phyloP scores from a whole-genome alignment of 2,888 invertebrate genomes.

The Polydesmus complanatus region DNA sequence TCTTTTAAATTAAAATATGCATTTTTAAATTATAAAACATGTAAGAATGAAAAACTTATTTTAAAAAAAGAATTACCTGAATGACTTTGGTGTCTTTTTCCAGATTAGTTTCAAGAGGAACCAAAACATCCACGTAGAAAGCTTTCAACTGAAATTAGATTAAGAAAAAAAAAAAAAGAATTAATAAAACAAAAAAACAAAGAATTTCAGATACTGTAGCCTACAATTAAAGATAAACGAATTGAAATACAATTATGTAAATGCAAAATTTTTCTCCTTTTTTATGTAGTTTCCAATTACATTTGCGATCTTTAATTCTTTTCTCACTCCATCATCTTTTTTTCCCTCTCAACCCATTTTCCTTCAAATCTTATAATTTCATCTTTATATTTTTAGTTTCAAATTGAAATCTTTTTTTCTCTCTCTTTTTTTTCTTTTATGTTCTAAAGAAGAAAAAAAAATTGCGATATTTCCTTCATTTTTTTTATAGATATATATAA shows the following conservation, averaged over 20 bases:
- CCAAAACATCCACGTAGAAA: conserved; percentile 82
- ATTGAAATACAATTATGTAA: too few relatives aligned
- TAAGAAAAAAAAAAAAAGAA: neutral
- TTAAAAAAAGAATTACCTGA: conserved; percentile 43
- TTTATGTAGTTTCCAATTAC: neutral
- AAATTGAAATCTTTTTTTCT: neutral
- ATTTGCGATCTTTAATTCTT: neutral
- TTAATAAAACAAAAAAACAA: neutral
- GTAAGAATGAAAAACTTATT: neutral
- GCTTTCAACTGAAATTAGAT: conserved; percentile 63
- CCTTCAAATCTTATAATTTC: too few relatives aligned
- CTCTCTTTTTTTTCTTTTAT: neutral
- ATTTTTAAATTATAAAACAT: too few relatives aligned
- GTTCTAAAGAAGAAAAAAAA: too few relatives aligned
- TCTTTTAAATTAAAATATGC: too few relatives aligned
- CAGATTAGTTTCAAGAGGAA: conserved; percentile 82
- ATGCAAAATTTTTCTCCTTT: too few relatives aligned
- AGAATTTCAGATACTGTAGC: too few relatives aligned
- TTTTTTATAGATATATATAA: too few relatives aligned
- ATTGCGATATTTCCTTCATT: too few relatives aligned
- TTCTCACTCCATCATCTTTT: neutral
- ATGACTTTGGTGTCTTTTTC: conserved; percentile 89
- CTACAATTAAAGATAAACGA: too few relatives aligned
- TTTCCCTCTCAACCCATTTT: neutral
- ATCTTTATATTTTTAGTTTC: too few relatives aligned